Percentiles rank a stretch among this genome's conserved stretches.
phyloP scores from a whole-genome alignment of 2,888 invertebrate genomes.

The Uloborus plumipes region DNA sequence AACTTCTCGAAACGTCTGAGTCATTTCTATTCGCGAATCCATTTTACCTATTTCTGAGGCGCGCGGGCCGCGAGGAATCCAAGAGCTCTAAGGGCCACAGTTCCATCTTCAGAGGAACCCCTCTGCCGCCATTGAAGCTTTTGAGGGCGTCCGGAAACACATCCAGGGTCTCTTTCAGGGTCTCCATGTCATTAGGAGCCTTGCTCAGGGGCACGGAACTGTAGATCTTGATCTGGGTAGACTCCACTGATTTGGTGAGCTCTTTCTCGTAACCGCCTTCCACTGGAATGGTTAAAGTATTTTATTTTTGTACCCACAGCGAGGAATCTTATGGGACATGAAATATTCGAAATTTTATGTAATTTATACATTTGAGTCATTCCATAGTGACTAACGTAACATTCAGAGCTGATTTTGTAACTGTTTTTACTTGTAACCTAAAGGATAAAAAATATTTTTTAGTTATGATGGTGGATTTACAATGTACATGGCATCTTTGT shows the following conservation, averaged over 20 bases:
- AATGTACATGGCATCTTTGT: too few relatives aligned
- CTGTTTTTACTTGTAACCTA: too few relatives aligned
- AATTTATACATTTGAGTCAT: too few relatives aligned
- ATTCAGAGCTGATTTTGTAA: too few relatives aligned
- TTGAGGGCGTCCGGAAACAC: constrained; percentile 39
- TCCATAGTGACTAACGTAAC: too few relatives aligned
- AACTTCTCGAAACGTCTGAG: too few relatives aligned
- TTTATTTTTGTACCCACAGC: too few relatives aligned
- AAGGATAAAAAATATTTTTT: too few relatives aligned
- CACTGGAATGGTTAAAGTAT: constrained; percentile 13
- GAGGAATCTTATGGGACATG: too few relatives aligned
- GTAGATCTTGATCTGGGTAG: constrained; percentile 53
- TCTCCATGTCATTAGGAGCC: constrained; percentile 48
- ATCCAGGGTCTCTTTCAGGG: constrained; percentile 28
- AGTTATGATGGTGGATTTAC: too few relatives aligned
- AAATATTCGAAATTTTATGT: too few relatives aligned
- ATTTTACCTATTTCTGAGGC: constrained; percentile 42
- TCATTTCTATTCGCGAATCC: too few relatives aligned
- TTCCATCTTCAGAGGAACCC: constrained; percentile 56
- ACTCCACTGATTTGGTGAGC: constrained; percentile 37
- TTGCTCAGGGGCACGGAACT: constrained; percentile 55
- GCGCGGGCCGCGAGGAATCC: constrained; percentile 15
- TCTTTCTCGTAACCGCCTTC: constrained; percentile 58
- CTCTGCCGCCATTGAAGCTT: constrained; percentile 46
- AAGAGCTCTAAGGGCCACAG: constrained; percentile 44